phyloP scores from a whole-genome alignment of 2,888 invertebrate genomes.

The Diogma glabrata region DNA sequence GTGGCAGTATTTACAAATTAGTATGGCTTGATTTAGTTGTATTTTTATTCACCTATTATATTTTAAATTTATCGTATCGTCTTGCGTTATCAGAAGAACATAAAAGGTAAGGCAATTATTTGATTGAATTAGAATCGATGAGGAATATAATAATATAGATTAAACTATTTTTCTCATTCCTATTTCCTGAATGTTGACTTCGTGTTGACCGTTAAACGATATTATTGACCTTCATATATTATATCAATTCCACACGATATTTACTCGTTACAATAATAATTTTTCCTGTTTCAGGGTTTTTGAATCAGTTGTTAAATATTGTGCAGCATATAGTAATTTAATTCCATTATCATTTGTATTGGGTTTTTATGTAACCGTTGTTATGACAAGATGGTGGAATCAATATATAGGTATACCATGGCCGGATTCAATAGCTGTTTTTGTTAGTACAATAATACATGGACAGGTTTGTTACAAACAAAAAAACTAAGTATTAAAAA shows the following conservation, averaged over 20 bases:
- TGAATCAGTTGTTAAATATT: slow-evolving; percentile 72
- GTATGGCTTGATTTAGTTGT: slow-evolving; percentile 81
- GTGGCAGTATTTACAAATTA: slow-evolving; percentile 88
- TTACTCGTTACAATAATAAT: neutral
- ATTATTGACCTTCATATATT: too few relatives aligned
- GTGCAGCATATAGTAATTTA: slow-evolving; percentile 72
- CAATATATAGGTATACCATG: slow-evolving; percentile 75
- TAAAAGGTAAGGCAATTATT: slow-evolving; percentile 63
- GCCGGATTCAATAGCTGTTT: slow-evolving; percentile 80
- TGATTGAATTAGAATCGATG: too few relatives aligned
- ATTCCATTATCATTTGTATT: slow-evolving; percentile 89
- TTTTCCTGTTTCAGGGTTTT: slow-evolving; percentile 49
- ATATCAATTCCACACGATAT: too few relatives aligned
- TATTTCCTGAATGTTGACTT: too few relatives aligned
- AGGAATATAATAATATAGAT: too few relatives aligned
- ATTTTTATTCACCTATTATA: slow-evolving; percentile 67
- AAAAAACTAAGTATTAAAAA: too few relatives aligned
- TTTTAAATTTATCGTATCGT: slow-evolving; percentile 66
- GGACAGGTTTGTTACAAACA: slow-evolving; percentile 58
- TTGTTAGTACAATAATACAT: slow-evolving; percentile 71
- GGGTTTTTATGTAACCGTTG: slow-evolving; percentile 87
- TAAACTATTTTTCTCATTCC: too few relatives aligned
- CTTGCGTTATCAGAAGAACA: slow-evolving; percentile 52
- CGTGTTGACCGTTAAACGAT: too few relatives aligned
- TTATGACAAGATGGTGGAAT: slow-evolving; percentile 88